Evolutionary conservation across 92 coral and sea anemone genomes (phyloP).

Genomic region (Porites cylindrica): DNA sequence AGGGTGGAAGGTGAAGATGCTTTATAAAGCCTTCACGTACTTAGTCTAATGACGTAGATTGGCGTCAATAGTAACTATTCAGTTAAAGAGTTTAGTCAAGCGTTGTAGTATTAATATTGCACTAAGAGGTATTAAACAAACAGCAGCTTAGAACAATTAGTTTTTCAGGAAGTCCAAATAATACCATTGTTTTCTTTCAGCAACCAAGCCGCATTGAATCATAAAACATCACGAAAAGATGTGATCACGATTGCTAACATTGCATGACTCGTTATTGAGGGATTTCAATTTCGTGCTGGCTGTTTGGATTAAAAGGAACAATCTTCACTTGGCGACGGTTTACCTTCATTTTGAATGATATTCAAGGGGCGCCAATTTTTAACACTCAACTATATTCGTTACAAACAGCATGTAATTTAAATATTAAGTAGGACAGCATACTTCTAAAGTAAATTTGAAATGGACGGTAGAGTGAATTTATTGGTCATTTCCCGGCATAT

Average conservation of each 20-base stretch:
- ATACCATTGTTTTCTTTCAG: slow-evolving; percentile 35
- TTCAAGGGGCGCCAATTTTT: slow-evolving; percentile 44
- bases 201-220: slow-evolving; percentile 28
- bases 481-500: slow-evolving; percentile 12
- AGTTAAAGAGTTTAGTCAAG: slow-evolving; percentile 54
- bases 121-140: slow-evolving; percentile 53
- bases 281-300: slow-evolving; percentile 10
- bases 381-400: slow-evolving; percentile 53
- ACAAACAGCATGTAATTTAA: slow-evolving; percentile 44
- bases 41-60: slow-evolving; percentile 44
- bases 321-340: slow-evolving; percentile 46
- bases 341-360: slow-evolving; percentile 32
- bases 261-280: neutral
- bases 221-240: slow-evolving; percentile 33
- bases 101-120: slow-evolving; percentile 45
- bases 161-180: slow-evolving; percentile 40
- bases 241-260: neutral
- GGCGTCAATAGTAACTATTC: slow-evolving; percentile 50
- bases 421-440: slow-evolving; percentile 42
- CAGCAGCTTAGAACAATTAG: slow-evolving; percentile 50
- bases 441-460: slow-evolving; percentile 56
- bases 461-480: slow-evolving; percentile 21
- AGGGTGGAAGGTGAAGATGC: slow-evolving; percentile 13
- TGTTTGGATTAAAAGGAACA: slow-evolving; percentile 12
- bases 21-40: slow-evolving; percentile 34